Conservation (phyloP, 2,888 invertebrate species). For the Ochlodes sylvanus region DNA sequence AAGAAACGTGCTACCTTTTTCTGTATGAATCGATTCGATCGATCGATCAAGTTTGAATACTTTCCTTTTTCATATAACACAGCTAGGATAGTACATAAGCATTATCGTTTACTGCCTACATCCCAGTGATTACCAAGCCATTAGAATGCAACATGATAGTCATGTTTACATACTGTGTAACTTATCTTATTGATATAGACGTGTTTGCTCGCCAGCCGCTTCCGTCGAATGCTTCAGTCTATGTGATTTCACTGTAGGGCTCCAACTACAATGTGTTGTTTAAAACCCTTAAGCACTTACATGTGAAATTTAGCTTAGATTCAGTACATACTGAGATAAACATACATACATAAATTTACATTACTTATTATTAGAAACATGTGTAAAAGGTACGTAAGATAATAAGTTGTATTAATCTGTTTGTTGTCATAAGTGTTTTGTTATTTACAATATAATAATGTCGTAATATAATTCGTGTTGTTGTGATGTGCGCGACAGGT, state of each 20-base stretch:
- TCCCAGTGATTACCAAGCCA: neutral
- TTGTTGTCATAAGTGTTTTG: too few relatives aligned
- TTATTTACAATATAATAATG: too few relatives aligned
- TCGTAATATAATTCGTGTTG: neutral
- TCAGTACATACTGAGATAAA: too few relatives aligned
- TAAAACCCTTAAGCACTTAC: neutral
- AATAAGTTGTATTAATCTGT: too few relatives aligned
- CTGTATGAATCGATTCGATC: too few relatives aligned
- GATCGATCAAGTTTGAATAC: too few relatives aligned
- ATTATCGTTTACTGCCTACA: neutral
- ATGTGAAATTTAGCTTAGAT: neutral
- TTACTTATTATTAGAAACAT: too few relatives aligned
- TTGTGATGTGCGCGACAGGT: neutral
- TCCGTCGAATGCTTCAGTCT: slow-evolving; percentile 8
- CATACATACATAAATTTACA: too few relatives aligned
- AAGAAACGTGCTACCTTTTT: too few relatives aligned
- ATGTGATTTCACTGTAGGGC: slow-evolving; percentile 1
- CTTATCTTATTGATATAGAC: slow-evolving; percentile 17
- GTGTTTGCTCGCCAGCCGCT: slow-evolving; percentile 2
- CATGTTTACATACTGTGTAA: slow-evolving; percentile 4
- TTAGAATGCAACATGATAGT: slow-evolving; percentile 15
- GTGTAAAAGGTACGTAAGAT: slow-evolving; percentile 5
- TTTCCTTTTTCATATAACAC: too few relatives aligned
- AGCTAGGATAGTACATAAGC: too few relatives aligned
- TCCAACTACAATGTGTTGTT: neutral